Percentiles rank a stretch among this genome's conserved stretches.
Conservation (phyloP, 2,797 vertebrate species). For the Pseudochirops cupreus region DNA sequence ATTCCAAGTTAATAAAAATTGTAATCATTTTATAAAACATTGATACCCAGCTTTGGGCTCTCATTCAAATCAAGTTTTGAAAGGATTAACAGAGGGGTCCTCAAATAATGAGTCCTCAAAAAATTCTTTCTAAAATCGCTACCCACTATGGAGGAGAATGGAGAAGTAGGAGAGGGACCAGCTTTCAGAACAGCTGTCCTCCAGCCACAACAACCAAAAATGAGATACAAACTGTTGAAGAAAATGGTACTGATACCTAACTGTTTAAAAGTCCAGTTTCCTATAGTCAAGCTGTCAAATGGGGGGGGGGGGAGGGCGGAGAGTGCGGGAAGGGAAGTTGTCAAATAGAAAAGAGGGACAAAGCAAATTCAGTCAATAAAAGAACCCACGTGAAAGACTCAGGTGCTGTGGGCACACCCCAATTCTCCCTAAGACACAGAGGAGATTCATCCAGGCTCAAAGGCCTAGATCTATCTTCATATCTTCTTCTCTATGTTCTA, state of each 20-base stretch:
- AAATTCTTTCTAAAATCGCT: background rate
- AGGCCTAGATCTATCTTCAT: background rate
- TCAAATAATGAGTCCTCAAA: background rate
- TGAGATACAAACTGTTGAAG: background rate
- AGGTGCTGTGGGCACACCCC: background rate
- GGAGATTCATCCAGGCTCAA: background rate
- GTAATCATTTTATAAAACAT: background rate
- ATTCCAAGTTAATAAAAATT: background rate
- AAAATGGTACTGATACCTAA: background rate
- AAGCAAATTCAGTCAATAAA: background rate
- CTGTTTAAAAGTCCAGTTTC: background rate
- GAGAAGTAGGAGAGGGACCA: background rate
- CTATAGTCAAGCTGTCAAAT: background rate
- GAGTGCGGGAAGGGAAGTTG: background rate
- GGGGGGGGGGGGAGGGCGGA: too few species aligned
- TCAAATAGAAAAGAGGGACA: background rate
- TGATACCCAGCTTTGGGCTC: background rate
- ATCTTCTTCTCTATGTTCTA: background rate
- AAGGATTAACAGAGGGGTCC: background rate
- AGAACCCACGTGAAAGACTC: background rate
- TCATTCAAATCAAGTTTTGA: background rate
- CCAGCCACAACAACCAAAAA: background rate
- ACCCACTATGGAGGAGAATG: background rate
- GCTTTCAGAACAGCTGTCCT: background rate
- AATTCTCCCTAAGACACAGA: background rate